A percentile compares a stretch with the other conserved stretches of the same genome.
Conservation (phyloP, 2,797 vertebrate species). For the Halcyon leucocephala region DNA sequence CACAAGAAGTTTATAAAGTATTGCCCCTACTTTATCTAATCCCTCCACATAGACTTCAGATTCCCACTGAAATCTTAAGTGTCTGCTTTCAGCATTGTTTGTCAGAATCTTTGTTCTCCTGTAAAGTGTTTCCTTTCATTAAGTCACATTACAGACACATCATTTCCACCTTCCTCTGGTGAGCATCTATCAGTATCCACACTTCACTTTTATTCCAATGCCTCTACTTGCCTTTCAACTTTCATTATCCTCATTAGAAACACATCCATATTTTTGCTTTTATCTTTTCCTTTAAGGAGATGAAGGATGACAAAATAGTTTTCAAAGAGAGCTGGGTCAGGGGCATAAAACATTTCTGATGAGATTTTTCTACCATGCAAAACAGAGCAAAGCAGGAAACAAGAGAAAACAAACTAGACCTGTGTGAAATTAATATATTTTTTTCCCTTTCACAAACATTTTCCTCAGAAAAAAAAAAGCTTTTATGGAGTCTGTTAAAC, state of each 20-base stretch:
- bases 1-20: background rate
- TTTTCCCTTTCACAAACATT: conserved; percentile 43
- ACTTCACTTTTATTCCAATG: conserved; percentile 1
- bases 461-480: conserved; percentile 14
- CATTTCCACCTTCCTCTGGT: conserved; percentile 45
- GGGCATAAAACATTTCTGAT: conserved; percentile 65
- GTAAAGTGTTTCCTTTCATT: conserved; percentile 39
- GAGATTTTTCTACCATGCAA: conserved; percentile 64
- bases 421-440: conserved; percentile 66
- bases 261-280: conserved; percentile 71
- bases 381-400: conserved; percentile 68
- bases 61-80: background rate
- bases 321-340: conserved; percentile 74
- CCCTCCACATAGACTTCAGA: background rate
- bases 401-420: conserved; percentile 59
- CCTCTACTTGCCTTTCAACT: conserved; percentile 67
- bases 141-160: conserved; percentile 57
- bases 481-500: conserved; percentile 41
- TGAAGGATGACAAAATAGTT: conserved; percentile 75
- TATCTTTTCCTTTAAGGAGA: conserved; percentile 73
- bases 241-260: conserved; percentile 74
- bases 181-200: conserved; percentile 43
- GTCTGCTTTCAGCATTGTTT: conserved; percentile 18
- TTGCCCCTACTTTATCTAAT: conserved; percentile 26
- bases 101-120: conserved; percentile 36